These are phyloP conservation scores for Octodon degus DNA, from an alignment of 2,113 vertebrate species.

Conservation along the genomic window DNA sequence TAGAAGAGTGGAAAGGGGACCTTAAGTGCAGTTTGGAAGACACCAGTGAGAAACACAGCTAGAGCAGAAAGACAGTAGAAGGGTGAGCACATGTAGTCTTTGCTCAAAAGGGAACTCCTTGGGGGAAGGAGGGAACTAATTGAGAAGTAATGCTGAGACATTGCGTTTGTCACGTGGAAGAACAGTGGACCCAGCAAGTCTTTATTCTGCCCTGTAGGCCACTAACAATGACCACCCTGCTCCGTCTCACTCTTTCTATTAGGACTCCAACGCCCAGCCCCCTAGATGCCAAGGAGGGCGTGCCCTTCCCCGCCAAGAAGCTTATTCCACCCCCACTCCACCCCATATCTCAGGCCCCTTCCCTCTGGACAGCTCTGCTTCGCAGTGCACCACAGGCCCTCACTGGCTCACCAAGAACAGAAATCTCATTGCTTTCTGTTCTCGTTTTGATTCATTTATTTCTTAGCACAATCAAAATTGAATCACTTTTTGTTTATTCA, in stretches of 20 bases:
- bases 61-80: neutral
- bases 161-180: neutral
- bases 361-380: neutral
- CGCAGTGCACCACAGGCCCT: neutral
- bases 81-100: neutral
- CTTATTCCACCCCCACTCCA: neutral
- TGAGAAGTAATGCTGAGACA: neutral
- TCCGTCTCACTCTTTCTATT: neutral
- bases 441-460: neutral
- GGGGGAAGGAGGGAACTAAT: neutral
- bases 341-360: too few species aligned
- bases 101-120: neutral
- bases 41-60: neutral
- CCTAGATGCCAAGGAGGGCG: too few species aligned
- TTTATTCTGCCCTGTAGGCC: neutral
- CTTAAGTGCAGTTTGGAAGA: neutral
- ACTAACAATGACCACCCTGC: fast-evolving
- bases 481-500: neutral
- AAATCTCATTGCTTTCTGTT: neutral
- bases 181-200: neutral
- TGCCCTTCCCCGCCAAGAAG: neutral
- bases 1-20: neutral
- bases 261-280: too few species aligned
- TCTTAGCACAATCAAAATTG: neutral
- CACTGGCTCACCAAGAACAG: neutral